Evolutionary conservation across 2,113 vertebrate genomes (phyloP).

Genomic region (Dermatemys mawii): DNA sequence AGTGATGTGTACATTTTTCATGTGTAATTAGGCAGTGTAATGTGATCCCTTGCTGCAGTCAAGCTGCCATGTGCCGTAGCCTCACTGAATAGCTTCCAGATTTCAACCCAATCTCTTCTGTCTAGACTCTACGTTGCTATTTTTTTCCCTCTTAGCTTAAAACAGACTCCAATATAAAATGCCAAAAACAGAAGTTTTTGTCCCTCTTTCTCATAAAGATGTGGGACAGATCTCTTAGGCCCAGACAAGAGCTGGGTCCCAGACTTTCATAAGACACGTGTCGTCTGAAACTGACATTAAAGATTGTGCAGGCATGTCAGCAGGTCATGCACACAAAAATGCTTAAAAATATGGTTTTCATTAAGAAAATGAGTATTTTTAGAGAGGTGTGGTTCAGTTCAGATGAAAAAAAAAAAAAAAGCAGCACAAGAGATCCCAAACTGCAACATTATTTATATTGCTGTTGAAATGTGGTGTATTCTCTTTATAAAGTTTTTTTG

Average conservation of each 20-base stretch:
- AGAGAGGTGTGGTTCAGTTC: constrained; percentile 79
- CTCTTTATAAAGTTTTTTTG: constrained; percentile 58
- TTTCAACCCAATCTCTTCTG: constrained; percentile 89
- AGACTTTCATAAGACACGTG: constrained; percentile 83
- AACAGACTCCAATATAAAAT: constrained; percentile 84
- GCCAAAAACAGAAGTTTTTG: constrained; percentile 86
- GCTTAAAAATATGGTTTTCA: constrained; percentile 82
- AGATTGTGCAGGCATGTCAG: constrained; percentile 79
- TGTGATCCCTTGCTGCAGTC: constrained; percentile 81
- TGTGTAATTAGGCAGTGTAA: constrained; percentile 91
- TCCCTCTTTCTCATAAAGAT: constrained; percentile 84
- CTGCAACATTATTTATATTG: constrained; percentile 63
- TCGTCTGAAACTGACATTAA: constrained; percentile 82
- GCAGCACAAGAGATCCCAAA: constrained; percentile 52
- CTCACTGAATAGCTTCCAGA: constrained; percentile 89
- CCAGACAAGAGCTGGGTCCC: constrained; percentile 71
- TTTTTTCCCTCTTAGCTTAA: constrained; percentile 77
- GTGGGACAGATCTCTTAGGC: constrained; percentile 76
- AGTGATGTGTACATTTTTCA: constrained; percentile 85
- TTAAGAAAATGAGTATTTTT: constrained; percentile 83
- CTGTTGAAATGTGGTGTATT: constrained; percentile 65
- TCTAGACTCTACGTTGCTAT: constrained; percentile 92
- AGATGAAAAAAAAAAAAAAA: constrained; percentile 68
- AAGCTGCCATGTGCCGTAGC: constrained; percentile 82
- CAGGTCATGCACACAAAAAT: constrained; percentile 67